phyloP scores from a whole-genome alignment of 2,888 invertebrate species.

The Leucophenga maculata region DNA sequence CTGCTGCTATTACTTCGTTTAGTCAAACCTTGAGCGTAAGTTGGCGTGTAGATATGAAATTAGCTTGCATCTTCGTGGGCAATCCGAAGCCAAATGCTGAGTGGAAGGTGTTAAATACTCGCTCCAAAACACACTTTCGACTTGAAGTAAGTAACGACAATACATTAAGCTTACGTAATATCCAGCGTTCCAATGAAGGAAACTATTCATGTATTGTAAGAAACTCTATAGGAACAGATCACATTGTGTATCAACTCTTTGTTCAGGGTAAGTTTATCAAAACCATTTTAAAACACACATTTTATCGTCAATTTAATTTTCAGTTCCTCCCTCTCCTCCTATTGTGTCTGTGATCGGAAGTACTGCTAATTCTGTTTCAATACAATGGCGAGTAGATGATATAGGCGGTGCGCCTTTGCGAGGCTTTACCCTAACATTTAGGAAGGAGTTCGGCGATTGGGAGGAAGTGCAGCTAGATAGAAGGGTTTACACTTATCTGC shows the following conservation, averaged over 20 bases:
- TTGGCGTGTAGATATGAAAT: constrained; percentile 74
- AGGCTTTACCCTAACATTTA: constrained; percentile 74
- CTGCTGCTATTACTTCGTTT: constrained; percentile 76
- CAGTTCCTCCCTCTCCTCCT: constrained; percentile 76
- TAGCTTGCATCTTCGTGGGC: constrained; percentile 75
- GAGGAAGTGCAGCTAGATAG: constrained; percentile 74
- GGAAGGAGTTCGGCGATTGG: constrained; percentile 75
- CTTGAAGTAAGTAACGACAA: constrained; percentile 73
- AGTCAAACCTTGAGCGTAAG: constrained; percentile 74
- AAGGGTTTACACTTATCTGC: constrained; percentile 76
- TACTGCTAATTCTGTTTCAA: constrained; percentile 74
- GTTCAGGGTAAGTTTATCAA: constrained; percentile 73
- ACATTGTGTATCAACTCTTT: constrained; percentile 74
- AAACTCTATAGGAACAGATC: constrained; percentile 74
- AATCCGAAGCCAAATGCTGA: constrained; percentile 73
- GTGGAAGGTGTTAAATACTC: constrained; percentile 73
- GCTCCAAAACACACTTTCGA: constrained; percentile 65
- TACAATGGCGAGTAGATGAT: constrained; percentile 75
- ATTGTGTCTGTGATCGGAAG: constrained; percentile 73
- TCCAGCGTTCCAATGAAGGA: constrained; percentile 74
- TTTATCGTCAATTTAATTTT: constrained; percentile 15
- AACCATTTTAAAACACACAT: not conserved
- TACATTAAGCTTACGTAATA: constrained; percentile 73
- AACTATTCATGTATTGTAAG: constrained; percentile 75
- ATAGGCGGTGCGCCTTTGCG: constrained; percentile 75